Evolutionary conservation across 2,888 invertebrate genomes (phyloP), one percentile per base, ranked within the genome.

Genomic region (Mythimna vitellina): DNA sequence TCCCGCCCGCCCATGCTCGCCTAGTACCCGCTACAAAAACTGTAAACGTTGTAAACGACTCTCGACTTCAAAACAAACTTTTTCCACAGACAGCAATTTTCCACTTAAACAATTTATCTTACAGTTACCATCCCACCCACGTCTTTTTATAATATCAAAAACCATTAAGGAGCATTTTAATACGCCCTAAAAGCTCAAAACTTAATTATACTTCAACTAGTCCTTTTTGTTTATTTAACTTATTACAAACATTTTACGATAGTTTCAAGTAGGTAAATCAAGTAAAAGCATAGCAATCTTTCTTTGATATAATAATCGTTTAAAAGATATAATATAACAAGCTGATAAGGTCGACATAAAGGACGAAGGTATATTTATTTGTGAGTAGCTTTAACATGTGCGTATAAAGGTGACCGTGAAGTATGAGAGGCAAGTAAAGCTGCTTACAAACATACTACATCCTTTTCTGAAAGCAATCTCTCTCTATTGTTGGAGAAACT

Each of bases 361-460:
- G 69, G 63, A 72, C 67, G 54, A 70, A 64, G 46, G 68, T 54
- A 61, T 62, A 67, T 78, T 71, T 80, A 78, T 82, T 82, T 78
- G 66, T 63, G 49, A 63, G 63, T 72, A 69, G 49, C 57, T 58
- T 62, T 67, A 57, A 70, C 70, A 74, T 83, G 76, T 76, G 75
- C 69, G 75, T 78, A 65, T 72, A 67, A 62, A 70, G 82, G 88
- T 89, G 88, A 88, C 87, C 85, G 83, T 72, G 76, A 73, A 73
- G 84, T 81, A 86, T 76, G 87, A n/a, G 84, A 87, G 86, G 87
- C 78, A 86, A 90, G 89, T 80, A 94, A 95, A 95, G 93, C 95
- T 92, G 95, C 93, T 95, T 95, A 94, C 91, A 92, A 85, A 90
- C 88, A 85, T 87, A 89, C 90, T 88, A 89, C 89, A 88, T 90